These are phyloP conservation scores for Lepilemur ruficaudatus DNA, from an alignment of 2,797 vertebrate species.

Conservation along the genomic window DNA sequence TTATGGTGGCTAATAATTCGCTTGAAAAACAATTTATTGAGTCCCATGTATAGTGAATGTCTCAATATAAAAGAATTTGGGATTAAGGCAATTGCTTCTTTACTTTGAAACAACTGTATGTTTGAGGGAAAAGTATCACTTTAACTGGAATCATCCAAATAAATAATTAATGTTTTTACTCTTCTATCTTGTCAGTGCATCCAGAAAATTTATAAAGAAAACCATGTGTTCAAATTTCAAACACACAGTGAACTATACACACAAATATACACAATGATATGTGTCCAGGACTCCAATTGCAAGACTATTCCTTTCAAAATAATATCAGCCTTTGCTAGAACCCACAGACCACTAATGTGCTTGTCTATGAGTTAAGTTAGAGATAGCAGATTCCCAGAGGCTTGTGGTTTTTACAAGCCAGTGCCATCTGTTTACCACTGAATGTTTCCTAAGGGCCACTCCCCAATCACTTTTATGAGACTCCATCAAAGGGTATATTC, in stretches of 20 bases:
- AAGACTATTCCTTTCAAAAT: neutral
- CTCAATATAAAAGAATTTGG: neutral
- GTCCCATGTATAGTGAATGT: neutral
- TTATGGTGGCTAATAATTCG: neutral
- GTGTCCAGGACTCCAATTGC: neutral
- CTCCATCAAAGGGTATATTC: neutral
- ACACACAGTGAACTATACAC: neutral
- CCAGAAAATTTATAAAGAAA: neutral
- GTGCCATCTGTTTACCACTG: slow-evolving; percentile 22
- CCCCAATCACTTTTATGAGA: slow-evolving; percentile 37
- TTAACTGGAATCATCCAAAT: slow-evolving; percentile 3
- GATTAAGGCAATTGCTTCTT: neutral
- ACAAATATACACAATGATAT: neutral
- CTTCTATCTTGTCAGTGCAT: neutral
- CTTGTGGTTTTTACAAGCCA: slow-evolving; percentile 3
- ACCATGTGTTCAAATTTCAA: neutral
- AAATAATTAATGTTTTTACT: neutral
- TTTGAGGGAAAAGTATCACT: neutral
- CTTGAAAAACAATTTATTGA: neutral
- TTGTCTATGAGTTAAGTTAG: neutral
- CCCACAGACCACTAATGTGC: neutral
- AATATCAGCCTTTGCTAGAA: neutral
- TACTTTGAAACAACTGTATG: neutral
- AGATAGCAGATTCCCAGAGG: neutral
- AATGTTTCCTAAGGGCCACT: neutral